phyloP scores from a whole-genome alignment of 1,140 invertebrate genomes.

The Megalonaias nervosa region DNA sequence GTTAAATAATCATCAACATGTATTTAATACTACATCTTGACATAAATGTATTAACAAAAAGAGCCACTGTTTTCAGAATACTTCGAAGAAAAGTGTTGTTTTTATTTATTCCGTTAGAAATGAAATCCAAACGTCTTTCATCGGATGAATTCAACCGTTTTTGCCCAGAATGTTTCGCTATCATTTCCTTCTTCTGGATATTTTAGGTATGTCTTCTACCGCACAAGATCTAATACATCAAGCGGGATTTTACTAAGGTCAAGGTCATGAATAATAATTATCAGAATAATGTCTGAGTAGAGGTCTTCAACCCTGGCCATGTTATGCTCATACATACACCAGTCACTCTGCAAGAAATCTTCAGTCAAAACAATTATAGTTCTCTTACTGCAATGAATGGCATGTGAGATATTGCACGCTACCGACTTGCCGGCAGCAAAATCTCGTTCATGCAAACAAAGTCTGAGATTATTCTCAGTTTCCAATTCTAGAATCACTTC shows the following conservation, averaged over 20 bases:
- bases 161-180: conserved; percentile 13
- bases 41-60: too few species aligned
- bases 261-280: conserved; percentile 17
- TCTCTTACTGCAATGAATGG: conserved; percentile 76
- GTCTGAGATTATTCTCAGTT: conserved; percentile 17
- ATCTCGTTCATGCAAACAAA: conserved; percentile 47
- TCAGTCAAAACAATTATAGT: conserved; percentile 77
- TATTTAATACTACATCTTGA: too few species aligned
- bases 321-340: conserved; percentile 79
- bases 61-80: too few species aligned
- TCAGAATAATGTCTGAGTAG: conserved; percentile 31
- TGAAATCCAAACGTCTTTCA: too few species aligned
- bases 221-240: conserved; percentile 13
- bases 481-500: conserved; percentile 22
- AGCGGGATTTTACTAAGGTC: background rate
- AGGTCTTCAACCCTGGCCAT: conserved; percentile 49
- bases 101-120: too few species aligned
- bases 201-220: conserved; percentile 17
- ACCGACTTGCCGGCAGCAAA: conserved; percentile 65
- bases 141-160: background rate
- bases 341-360: conserved; percentile 77
- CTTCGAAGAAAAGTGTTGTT: too few species aligned
- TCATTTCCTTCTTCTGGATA: conserved; percentile 3
- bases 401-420: conserved; percentile 76
- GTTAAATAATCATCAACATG: too few species aligned